These are phyloP conservation scores for Phaenicophaeus curvirostris DNA, from an alignment of 2,797 vertebrate genomes.

Conservation along the genomic window DNA sequence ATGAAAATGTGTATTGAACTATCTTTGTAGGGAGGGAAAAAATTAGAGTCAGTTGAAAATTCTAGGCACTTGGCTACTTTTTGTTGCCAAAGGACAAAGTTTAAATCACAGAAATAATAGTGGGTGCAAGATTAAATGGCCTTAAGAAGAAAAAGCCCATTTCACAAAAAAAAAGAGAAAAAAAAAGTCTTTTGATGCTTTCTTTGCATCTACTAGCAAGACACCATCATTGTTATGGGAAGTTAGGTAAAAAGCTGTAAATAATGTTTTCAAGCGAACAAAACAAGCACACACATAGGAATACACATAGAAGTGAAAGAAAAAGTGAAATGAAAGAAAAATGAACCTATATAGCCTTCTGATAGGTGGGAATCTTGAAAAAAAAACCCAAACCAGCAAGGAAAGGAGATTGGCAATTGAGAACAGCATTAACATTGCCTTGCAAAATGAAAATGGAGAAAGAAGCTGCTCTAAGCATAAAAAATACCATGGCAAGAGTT, in stretches of 20 bases:
- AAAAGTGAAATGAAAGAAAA: not conserved
- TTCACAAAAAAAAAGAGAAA: not conserved
- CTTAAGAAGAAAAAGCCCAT: not conserved
- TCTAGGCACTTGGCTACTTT: not conserved
- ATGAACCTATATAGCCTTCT: not conserved
- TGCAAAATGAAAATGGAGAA: not conserved
- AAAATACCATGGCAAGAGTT: not conserved
- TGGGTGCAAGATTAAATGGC: not conserved
- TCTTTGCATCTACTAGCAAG: not conserved
- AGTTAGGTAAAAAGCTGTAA: not conserved
- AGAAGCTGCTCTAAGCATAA: not conserved
- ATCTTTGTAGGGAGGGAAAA: not conserved
- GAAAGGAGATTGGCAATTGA: not conserved
- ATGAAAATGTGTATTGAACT: not conserved
- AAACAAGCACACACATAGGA: not conserved
- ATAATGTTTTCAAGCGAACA: not conserved
- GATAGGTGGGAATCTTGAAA: not conserved
- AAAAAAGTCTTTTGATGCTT: not conserved
- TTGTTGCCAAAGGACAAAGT: not conserved
- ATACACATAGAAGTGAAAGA: not conserved
- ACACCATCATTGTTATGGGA: not conserved
- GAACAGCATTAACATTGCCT: not conserved
- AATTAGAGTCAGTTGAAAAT: not conserved
- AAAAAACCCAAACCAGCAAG: not conserved
- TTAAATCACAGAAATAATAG: not conserved